Conservation (phyloP, 2,888 invertebrate genomes). For the Caenorhabditis sp. region DNA sequence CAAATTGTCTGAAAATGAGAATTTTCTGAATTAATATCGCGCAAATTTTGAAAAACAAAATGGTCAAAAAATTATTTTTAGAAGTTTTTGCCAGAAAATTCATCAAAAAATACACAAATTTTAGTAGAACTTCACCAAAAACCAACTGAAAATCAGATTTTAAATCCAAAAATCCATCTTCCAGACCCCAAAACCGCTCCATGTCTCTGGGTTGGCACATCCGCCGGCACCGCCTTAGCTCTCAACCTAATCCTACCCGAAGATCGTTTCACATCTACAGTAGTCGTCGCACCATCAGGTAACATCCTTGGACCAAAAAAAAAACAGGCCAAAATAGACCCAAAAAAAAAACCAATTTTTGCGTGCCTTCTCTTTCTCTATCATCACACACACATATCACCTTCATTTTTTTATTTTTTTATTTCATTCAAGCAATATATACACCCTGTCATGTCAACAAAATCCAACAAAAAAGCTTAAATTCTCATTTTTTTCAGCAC, state of each 20-base stretch:
- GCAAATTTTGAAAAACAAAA: background rate
- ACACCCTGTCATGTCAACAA: background rate
- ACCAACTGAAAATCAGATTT: background rate
- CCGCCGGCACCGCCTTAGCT: slow-evolving; percentile 92
- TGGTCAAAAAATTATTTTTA: background rate
- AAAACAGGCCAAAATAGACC: slow-evolving; percentile 1
- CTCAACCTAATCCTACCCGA: slow-evolving; percentile 83
- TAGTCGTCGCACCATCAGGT: slow-evolving; percentile 69
- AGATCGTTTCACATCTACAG: slow-evolving; percentile 74
- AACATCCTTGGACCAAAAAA: slow-evolving; percentile 6
- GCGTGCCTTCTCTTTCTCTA: background rate
- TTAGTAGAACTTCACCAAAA: no score
- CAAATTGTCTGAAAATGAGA: no score
- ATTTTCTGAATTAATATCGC: no score
- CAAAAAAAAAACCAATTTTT: background rate
- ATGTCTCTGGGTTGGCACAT: slow-evolving; percentile 96
- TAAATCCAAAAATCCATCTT: no score
- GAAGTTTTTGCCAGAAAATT: background rate
- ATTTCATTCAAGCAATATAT: no score
- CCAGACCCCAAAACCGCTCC: slow-evolving; percentile 77
- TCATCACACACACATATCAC: background rate
- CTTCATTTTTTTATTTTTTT: no score
- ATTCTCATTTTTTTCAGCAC: slow-evolving; percentile 31
- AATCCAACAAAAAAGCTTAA: slow-evolving; percentile 2
- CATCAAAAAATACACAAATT: slow-evolving; percentile 3